phyloP scores from a whole-genome alignment of 2,888 invertebrate species.

The Furcula furcula region DNA sequence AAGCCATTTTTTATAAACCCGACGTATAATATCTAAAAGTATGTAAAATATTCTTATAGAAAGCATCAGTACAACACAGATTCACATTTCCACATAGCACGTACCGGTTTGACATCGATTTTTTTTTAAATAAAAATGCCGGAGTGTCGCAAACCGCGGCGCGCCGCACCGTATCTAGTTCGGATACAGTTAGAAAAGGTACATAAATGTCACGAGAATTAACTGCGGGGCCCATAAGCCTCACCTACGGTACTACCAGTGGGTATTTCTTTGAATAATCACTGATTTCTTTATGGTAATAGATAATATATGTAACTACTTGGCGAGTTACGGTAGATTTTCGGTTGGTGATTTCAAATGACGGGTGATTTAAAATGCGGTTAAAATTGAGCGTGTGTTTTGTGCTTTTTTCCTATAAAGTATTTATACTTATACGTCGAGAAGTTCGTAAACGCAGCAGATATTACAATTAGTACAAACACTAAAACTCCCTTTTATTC shows the following conservation, averaged over 20 bases:
- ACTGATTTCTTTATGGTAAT: conserved; percentile 1
- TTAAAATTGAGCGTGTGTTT: too few relatives aligned
- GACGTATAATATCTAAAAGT: not conserved
- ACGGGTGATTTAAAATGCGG: too few relatives aligned
- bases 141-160: conserved; percentile 22
- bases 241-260: conserved; percentile 19
- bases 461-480: too few relatives aligned
- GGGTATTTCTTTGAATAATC: not conserved
- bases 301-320: not conserved
- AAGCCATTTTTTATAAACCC: conserved; percentile 2
- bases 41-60: conserved; percentile 3
- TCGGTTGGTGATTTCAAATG: too few relatives aligned
- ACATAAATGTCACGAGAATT: conserved; percentile 22
- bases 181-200: conserved; percentile 30
- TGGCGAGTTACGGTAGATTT: too few relatives aligned
- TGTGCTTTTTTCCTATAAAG: too few relatives aligned
- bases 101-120: conserved; percentile 4
- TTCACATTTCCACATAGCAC: conserved; percentile 3
- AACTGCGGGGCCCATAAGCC: conserved; percentile 23
- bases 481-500: too few relatives aligned
- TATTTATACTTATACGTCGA: too few relatives aligned
- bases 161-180: conserved; percentile 23
- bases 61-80: conserved; percentile 4
- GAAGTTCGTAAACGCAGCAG: too few relatives aligned
- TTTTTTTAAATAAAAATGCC: conserved; percentile 14